These are phyloP conservation scores for Seira sanloemensis DNA, from an alignment of 2,888 invertebrate species.

Conservation along the genomic window DNA sequence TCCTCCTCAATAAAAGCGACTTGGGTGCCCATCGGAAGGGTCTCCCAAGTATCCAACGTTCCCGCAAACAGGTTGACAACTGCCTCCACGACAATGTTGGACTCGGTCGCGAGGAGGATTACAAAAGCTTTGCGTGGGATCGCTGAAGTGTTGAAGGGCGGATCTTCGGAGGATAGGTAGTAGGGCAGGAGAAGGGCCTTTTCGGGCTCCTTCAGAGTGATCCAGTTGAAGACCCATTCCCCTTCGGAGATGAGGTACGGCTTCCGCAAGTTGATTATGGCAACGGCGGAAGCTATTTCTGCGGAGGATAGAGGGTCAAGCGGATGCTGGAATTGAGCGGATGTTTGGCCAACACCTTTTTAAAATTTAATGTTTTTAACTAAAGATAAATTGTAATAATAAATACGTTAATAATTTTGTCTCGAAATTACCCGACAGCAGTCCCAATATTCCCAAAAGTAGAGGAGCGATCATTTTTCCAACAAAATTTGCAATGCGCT, in stretches of 20 bases:
- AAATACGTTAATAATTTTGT: no score
- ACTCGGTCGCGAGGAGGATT: not conserved
- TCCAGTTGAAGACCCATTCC: slow-evolving; percentile 35
- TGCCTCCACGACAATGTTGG: slow-evolving; percentile 17
- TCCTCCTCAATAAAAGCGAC: slow-evolving; percentile 1
- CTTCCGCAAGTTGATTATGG: not conserved
- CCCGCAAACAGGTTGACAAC: slow-evolving; percentile 29
- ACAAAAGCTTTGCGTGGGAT: slow-evolving; percentile 42
- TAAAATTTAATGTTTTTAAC: no score
- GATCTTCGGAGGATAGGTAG: slow-evolving; percentile 1
- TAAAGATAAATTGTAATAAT: no score
- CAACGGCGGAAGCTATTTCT: slow-evolving; percentile 19
- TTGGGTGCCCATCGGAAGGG: slow-evolving; percentile 11
- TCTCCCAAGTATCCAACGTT: slow-evolving; percentile 17
- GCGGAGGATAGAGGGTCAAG: slow-evolving; percentile 23
- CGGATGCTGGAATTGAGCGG: no score
- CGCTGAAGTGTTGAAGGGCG: not conserved
- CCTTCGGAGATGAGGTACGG: not conserved
- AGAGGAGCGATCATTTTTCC: no score
- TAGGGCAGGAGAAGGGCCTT: slow-evolving; percentile 44
- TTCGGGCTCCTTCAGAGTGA: slow-evolving; percentile 43
- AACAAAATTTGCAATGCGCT: no score
- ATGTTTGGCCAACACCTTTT: no score
- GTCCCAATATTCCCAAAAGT: no score
- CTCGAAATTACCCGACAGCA: no score